phyloP scores from a whole-genome alignment of 30 jellyfish, hydroid and myxozoan genomes.

The Aurelia aurita complex sp. Pacific region DNA sequence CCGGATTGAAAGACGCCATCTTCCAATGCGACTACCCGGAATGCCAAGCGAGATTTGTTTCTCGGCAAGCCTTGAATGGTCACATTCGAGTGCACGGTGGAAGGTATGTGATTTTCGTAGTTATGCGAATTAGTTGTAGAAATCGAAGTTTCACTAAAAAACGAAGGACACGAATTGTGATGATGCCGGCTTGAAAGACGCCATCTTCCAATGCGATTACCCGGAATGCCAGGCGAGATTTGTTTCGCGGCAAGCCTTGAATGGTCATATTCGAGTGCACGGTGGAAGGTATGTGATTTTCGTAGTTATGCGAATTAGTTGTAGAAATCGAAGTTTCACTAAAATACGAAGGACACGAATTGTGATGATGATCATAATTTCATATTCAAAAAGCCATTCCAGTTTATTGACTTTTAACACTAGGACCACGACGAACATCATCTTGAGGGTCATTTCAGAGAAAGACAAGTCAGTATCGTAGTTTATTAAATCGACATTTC shows the following conservation, averaged over 20 bases:
- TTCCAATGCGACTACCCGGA: conserved; percentile 99
- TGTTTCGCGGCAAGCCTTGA: conserved; percentile 97
- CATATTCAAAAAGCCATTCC: too few species aligned
- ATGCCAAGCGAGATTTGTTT: conserved; percentile 98
- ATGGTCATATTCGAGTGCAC: conserved; percentile 98
- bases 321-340: too few species aligned
- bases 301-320: neutral
- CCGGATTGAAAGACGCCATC: conserved; percentile 77
- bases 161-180: too few species aligned
- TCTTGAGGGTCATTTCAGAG: too few species aligned
- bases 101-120: conserved; percentile 63
- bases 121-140: too few species aligned
- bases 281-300: conserved; percentile 94
- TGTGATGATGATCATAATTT: too few species aligned
- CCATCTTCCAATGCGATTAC: conserved; percentile 92
- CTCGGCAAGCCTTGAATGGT: conserved; percentile 98
- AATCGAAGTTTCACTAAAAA: too few species aligned
- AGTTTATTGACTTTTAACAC: too few species aligned
- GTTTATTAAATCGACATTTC: too few species aligned
- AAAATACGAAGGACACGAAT: too few species aligned
- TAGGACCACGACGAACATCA: too few species aligned
- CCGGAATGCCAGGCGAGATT: conserved; percentile 99
- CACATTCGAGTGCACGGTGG: conserved; percentile 99
- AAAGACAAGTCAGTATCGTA: too few species aligned
- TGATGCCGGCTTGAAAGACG: conserved; percentile 59